A percentile compares a stretch with the other conserved stretches of the same genome.
Evolutionary conservation across 2,113 vertebrate genomes (phyloP).

Genomic region (Tympanuchus pallidicinctus): DNA sequence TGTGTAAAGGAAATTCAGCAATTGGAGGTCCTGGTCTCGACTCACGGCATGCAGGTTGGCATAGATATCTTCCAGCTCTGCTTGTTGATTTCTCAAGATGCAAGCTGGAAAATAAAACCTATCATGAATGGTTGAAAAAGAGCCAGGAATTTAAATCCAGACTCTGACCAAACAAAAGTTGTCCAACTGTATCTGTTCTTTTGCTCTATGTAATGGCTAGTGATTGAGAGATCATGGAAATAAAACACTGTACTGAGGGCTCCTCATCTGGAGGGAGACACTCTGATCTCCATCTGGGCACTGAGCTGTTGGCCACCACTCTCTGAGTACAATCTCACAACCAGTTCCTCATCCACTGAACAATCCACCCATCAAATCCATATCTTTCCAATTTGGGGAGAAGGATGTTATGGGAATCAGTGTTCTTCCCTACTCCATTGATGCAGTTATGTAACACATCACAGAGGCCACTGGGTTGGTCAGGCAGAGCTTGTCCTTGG

Average conservation of each 20-base stretch:
- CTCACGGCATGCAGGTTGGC: not conserved
- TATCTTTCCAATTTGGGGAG: no score
- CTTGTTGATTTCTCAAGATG: not conserved
- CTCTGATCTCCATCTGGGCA: no score
- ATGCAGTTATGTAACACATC: no score
- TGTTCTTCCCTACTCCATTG: no score
- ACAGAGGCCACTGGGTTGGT: no score
- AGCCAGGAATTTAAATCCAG: not conserved
- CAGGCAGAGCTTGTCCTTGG: no score
- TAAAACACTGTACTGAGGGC: not conserved
- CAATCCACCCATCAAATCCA: no score
- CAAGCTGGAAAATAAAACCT: not conserved
- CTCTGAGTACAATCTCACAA: no score
- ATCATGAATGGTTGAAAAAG: not conserved
- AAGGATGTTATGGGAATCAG: no score
- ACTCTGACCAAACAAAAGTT: not conserved
- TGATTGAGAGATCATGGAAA: not conserved
- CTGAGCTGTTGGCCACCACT: no score
- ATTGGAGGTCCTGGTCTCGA: accelerated
- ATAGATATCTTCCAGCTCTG: not conserved
- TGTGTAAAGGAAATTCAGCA: not conserved
- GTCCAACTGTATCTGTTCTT: not conserved
- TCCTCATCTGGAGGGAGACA: no score
- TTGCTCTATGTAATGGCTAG: not conserved
- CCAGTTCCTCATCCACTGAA: no score